These are phyloP conservation scores for Morpho deidamia DNA, from an alignment of 2,888 invertebrate genomes.

Conservation along the genomic window DNA sequence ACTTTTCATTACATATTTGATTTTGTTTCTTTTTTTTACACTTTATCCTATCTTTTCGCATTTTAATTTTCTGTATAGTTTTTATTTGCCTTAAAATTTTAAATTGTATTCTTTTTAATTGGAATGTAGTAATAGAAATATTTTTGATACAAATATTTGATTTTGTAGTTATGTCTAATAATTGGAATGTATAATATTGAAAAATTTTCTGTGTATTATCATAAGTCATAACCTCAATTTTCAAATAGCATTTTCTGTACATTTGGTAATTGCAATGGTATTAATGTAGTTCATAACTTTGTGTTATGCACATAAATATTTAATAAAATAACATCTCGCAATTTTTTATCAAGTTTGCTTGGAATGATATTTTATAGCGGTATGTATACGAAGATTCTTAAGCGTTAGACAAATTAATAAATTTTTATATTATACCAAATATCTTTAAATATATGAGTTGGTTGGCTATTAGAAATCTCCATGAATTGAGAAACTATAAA, in stretches of 20 bases:
- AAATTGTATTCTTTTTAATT: neutral
- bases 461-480: neutral
- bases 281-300: too few relatives aligned
- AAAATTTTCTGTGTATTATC: neutral
- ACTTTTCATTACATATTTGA: constrained; percentile 4
- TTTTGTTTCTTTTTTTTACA: neutral
- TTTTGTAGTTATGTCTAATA: too few relatives aligned
- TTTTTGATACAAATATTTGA: neutral
- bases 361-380: too few relatives aligned
- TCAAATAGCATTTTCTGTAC: neutral
- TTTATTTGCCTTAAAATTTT: neutral
- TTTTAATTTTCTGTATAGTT: neutral
- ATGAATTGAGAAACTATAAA: too few relatives aligned
- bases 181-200: too few relatives aligned
- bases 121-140: constrained; percentile 1
- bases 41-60: constrained; percentile 8
- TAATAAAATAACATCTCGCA: constrained; percentile 4
- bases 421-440: neutral
- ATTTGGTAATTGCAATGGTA: too few relatives aligned
- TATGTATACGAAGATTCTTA: too few relatives aligned
- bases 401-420: too few relatives aligned
- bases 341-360: neutral
- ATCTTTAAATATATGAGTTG: neutral
- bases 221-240: constrained; percentile 4
- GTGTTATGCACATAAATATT: neutral